Evolutionary conservation across 2,113 vertebrate genomes (phyloP).

Genomic region (Centrocercus urophasianus): DNA sequence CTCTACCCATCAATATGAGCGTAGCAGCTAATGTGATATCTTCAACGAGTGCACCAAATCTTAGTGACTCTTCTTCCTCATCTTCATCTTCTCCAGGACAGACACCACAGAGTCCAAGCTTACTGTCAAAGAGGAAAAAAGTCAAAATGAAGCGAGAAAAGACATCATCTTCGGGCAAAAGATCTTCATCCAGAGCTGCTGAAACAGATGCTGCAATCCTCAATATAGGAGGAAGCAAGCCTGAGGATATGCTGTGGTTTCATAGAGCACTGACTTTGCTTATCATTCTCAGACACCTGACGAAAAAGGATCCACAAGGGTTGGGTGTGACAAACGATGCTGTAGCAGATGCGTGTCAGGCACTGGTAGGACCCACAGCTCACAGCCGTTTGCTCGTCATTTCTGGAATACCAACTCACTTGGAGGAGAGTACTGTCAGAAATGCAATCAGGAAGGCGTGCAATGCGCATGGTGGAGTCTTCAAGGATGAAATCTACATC

Average conservation of each 20-base stretch:
- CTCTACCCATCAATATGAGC: constrained; percentile 90
- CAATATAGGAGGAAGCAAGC: constrained; percentile 92
- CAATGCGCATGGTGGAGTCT: constrained; percentile 93
- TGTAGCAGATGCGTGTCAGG: constrained; percentile 92
- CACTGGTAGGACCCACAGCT: constrained; percentile 91
- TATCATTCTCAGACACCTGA: constrained; percentile 94
- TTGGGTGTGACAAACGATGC: constrained; percentile 93
- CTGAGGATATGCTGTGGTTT: constrained; percentile 98
- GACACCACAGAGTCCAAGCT: constrained; percentile 95
- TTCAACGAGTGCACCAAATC: constrained; percentile 88
- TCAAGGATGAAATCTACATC: constrained; percentile 96
- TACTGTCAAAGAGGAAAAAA: constrained; percentile 96
- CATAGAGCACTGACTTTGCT: constrained; percentile 94
- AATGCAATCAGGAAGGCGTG: constrained; percentile 94
- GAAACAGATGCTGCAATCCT: constrained; percentile 86
- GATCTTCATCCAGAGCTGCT: constrained; percentile 76
- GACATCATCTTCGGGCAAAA: constrained; percentile 85
- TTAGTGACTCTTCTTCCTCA: constrained; percentile 95
- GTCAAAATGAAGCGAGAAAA: constrained; percentile 98
- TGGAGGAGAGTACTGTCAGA: constrained; percentile 90
- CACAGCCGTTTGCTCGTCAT: constrained; percentile 95
- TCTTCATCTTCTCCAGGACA: constrained; percentile 96
- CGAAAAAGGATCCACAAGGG: constrained; percentile 93
- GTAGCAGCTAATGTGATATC: constrained; percentile 86
- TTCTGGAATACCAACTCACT: constrained; percentile 94